Base-by-base conservation (phyloP, 2,113 vertebrate species). In the Odocoileus virginianus region DNA sequence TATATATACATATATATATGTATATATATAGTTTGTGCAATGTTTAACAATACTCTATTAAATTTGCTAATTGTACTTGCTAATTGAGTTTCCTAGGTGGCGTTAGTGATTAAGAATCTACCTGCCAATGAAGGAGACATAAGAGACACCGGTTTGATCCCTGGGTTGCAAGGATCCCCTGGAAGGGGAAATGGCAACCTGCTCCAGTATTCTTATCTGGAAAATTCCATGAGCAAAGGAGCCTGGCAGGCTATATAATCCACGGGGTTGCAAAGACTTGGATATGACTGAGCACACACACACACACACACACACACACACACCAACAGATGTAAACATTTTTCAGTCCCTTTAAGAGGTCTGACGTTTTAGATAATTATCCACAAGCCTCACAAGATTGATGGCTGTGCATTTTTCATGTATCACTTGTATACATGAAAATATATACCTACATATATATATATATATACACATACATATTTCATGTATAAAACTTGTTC, bases 321-420 rank as follows among this genome's bases (percentile, higher is more conserved):
- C 23, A 8, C n/a, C 45, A 61, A 78, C 2, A 82, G 40, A 83
- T 15, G 55, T 47, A 21, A 91, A 67, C 15, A 78, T 30, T 83
- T 95, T 86, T 87, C 47, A 94, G 28, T 36, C 17, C 47, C 61
- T 91, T 92, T 71, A 60, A 94, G 50, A 88, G 6, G 5, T 61
- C 40, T 94, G 45, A 55, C 19, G 87, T 33, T 87, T 94, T 71
- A 91, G 33, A 57, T 94, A 90, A 90, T 94, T 91, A 85, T 54
- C 30, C 74, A 61, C 2, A n/a, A 74, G 23, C 45, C 43, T 88
- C 54, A 74, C 16, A 89, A 64, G 64, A 93, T 21, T 84, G 58
- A 86, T 16, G 33, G 9, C 71, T 94, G 52, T 58, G 13, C 54
- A 67, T 94, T 94, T 76, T 81, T 71, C 30, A 78, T 30, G 5